phyloP scores from a whole-genome alignment of 2,797 vertebrate species.

The Sciurus vulgaris region DNA sequence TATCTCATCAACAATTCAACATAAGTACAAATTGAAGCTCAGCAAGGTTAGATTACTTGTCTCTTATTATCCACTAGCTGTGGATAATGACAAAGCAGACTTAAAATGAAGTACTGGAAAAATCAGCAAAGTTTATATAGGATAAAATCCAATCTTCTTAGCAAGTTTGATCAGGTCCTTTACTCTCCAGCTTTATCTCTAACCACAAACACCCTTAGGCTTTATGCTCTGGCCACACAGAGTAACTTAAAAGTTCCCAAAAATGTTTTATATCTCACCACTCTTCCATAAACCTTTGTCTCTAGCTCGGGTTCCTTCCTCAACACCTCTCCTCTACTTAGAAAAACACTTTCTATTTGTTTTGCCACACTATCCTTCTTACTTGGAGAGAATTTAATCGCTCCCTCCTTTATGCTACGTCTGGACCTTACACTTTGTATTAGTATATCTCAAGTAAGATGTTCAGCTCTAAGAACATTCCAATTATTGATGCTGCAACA shows the following conservation, averaged over 20 bases:
- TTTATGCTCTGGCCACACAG: not conserved
- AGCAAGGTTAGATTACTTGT: not conserved
- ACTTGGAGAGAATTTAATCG: conserved; percentile 1
- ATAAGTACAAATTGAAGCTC: not conserved
- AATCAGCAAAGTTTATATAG: not conserved
- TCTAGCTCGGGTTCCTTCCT: not conserved
- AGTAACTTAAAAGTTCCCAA: not conserved
- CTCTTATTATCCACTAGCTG: not conserved
- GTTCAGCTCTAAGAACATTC: not conserved
- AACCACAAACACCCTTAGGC: not conserved
- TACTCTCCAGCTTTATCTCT: not conserved
- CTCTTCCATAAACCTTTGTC: not conserved
- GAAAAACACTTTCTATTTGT: not conserved
- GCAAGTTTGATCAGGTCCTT: not conserved
- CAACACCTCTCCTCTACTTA: not conserved
- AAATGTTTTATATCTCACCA: not conserved
- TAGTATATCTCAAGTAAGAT: not conserved
- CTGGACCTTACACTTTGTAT: not conserved
- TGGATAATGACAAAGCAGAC: not conserved
- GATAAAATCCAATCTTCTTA: not conserved
- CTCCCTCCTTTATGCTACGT: not conserved
- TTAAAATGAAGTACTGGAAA: conserved; percentile 25
- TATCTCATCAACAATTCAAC: not conserved
- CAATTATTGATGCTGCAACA: not conserved
- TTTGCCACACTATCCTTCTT: not conserved